Conservation (phyloP, 37 sponge, comb jelly and placozoan genomes). For the Spongilla lacustris region DNA sequence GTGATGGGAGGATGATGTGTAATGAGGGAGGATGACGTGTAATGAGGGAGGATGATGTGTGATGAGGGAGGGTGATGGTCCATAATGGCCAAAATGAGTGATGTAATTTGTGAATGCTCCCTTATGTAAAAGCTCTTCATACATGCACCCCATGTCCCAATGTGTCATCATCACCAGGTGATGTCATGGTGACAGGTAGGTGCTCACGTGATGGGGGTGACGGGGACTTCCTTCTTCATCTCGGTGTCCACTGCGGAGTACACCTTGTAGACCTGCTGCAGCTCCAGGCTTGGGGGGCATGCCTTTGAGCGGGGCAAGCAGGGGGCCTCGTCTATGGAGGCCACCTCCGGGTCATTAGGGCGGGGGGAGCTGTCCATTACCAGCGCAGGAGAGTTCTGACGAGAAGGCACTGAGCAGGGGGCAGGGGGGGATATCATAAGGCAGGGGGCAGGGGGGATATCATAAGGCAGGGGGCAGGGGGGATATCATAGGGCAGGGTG, state of each 20-base stretch:
- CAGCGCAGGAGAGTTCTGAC: not conserved
- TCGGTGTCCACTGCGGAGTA: constrained; percentile 38
- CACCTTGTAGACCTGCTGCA: constrained; percentile 25
- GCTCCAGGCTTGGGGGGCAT: not conserved
- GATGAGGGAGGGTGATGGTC: too few species aligned
- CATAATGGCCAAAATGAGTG: too few species aligned
- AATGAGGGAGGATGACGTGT: too few species aligned
- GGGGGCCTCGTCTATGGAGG: not conserved
- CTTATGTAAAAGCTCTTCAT: too few species aligned
- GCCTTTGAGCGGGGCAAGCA: not conserved
- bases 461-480: not conserved
- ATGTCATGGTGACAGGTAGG: not conserved
- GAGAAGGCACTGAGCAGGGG: not conserved
- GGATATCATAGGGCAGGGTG: not conserved
- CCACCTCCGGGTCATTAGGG: not conserved
- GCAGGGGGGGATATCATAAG: too few species aligned
- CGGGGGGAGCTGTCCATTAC: not conserved
- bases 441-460: not conserved
- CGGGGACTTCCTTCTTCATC: not conserved
- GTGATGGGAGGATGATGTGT: too few species aligned
- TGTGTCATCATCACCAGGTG: too few species aligned
- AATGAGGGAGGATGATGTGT: too few species aligned
- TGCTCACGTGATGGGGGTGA: constrained; percentile 39
- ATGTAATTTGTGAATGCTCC: too few species aligned
- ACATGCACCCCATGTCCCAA: too few species aligned